Percentiles rank a stretch among this genome's conserved stretches.
phyloP scores from a whole-genome alignment of 2,888 invertebrate species.

The Cynaeus angustus region DNA sequence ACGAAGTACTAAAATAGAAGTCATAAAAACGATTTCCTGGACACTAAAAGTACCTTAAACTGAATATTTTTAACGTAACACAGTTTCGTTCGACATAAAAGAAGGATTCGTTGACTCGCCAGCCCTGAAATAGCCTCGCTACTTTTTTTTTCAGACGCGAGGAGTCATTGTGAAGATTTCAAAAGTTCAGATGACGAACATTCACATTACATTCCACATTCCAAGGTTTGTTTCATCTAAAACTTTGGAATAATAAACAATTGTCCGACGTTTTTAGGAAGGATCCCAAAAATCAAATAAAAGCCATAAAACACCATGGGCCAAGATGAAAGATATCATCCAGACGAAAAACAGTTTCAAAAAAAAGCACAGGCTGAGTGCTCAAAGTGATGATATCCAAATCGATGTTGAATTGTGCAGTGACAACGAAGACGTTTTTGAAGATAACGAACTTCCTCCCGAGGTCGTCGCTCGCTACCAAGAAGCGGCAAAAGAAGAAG shows the following conservation, averaged over 20 bases:
- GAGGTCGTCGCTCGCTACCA: constrained; percentile 66
- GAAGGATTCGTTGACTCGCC: constrained; percentile 55
- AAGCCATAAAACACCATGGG: constrained; percentile 79
- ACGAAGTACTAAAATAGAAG: too few relatives aligned
- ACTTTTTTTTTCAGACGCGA: constrained; percentile 54
- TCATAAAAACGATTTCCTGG: too few relatives aligned
- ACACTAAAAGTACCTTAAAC: too few relatives aligned
- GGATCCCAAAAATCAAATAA: constrained; percentile 53
- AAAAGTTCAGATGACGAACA: constrained; percentile 67
- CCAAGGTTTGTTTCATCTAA: constrained; percentile 59
- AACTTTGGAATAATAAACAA: constrained; percentile 28
- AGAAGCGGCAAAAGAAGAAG: constrained; percentile 63
- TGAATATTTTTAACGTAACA: constrained; percentile 46
- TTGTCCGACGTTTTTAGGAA: constrained; percentile 49
- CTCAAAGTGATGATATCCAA: constrained; percentile 67
- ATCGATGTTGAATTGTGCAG: constrained; percentile 65
- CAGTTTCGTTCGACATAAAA: constrained; percentile 60
- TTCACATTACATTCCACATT: constrained; percentile 66
- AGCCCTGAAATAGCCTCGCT: constrained; percentile 43
- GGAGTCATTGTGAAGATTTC: constrained; percentile 61
- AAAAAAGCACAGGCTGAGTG: constrained; percentile 71
- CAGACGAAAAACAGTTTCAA: constrained; percentile 81
- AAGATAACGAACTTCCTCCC: constrained; percentile 63
- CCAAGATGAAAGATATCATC: constrained; percentile 85
- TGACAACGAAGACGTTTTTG: constrained; percentile 69